Evolutionary conservation across 2,888 invertebrate genomes (phyloP), one percentile per base, ranked within the genome.

Genomic region (Protodeltote pygarga): DNA sequence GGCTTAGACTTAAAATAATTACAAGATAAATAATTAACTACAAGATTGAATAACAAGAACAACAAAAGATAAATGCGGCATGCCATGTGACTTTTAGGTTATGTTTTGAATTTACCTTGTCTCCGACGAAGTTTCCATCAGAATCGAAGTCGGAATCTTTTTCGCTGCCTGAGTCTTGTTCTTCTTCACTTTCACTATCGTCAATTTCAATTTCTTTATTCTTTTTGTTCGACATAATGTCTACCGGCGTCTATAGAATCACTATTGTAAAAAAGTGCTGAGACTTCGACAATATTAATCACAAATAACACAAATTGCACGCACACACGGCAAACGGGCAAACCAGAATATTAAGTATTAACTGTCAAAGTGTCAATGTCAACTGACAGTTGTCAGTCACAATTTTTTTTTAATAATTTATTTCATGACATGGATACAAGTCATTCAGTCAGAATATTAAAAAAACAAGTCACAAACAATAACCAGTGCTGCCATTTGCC

Each of bases 71-170:
- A 40, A 54, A 54, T 15, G 42, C 63, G 50, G 52, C 50, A 45
- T 37, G 65, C 85, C 89, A 87, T 87, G 88, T 81, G 86, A 78
- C 76, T 77, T 70, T 55, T 42, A 89, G 89, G 89, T 90, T 89
- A 89, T 78, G 64, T 70, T 55, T 28, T 47, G 38, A 38, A 40
- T 69, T 47, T 73, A 93, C 94, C 87, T 94, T 93, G 46, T 93
- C 93, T 20, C 93, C 94, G 15, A 92, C 83, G 61, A 87, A 93
- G 32, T 93, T 91, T 14, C 90, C 90, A 50, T 91, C 92, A 0
- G 91, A 91, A 70, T 92, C 92, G 8, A 90, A 80, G 62, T 92
- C 92, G 0, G 92, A 92, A 57, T 88, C 91, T 35, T 71, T 80
- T 64, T 78, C 90, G 44, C 77, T 87, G 8, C 81, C 90, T 5